A percentile compares a stretch with the other conserved stretches of the same genome.
These are phyloP conservation scores for Orius insidiosus DNA, from an alignment of 1,140 invertebrate species.

Conservation along the genomic window DNA sequence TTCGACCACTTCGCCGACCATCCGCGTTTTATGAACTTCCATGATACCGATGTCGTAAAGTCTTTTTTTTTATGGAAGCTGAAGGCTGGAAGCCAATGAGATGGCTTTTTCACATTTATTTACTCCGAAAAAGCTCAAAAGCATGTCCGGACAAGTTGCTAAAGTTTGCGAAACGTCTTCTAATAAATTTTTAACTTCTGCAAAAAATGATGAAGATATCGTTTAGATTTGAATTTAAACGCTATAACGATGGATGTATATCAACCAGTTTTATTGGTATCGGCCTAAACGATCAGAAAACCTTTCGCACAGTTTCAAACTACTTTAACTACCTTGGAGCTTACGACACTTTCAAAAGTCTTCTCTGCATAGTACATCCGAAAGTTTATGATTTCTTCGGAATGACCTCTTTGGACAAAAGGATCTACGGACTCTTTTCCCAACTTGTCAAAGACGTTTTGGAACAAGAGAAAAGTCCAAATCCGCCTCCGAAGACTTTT, in stretches of 20 bases:
- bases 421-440: too few relatives aligned
- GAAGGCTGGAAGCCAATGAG: background rate
- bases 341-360: too few relatives aligned
- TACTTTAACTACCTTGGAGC: background rate
- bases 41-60: background rate
- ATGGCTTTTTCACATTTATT: background rate
- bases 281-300: background rate
- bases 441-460: too few relatives aligned
- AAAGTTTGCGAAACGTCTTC: too few relatives aligned
- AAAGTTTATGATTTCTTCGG: too few relatives aligned
- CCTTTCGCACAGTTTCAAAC: background rate
- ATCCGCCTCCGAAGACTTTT: too few relatives aligned
- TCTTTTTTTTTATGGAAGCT: conserved; percentile 1
- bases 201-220: background rate
- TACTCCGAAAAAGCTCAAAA: background rate
- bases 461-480: too few relatives aligned
- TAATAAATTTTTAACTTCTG: background rate
- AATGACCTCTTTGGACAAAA: too few relatives aligned
- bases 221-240: background rate
- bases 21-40: background rate
- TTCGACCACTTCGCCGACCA: conserved; percentile 6
- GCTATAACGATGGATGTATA: background rate
- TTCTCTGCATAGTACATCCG: too few relatives aligned
- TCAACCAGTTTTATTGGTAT: background rate
- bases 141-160: background rate